Percentiles rank a stretch among this genome's conserved stretches.
Conservation (phyloP, 2,113 vertebrate genomes). For the Laticauda laticaudata region DNA sequence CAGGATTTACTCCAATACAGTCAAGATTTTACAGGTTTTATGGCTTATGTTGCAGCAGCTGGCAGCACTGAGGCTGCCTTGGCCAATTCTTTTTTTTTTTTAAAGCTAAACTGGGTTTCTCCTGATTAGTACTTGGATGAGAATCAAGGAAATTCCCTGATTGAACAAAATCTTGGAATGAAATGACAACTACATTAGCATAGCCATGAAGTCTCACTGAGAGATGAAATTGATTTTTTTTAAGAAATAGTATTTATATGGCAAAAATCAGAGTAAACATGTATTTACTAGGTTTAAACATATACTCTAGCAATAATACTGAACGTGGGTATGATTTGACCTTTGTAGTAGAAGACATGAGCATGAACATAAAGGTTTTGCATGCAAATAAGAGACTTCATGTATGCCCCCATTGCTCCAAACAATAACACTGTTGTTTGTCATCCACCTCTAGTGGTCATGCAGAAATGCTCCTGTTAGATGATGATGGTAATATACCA, state of each 20-base stretch:
- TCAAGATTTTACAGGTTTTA: not conserved
- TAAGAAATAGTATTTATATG: not conserved
- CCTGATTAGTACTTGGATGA: not conserved
- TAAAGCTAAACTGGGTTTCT: not conserved
- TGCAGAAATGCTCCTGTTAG: not conserved
- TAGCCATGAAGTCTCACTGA: not conserved
- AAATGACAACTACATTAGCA: not conserved
- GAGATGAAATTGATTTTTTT: not conserved
- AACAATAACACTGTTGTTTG: not conserved
- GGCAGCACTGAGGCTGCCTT: not conserved
- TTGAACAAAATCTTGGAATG: not conserved
- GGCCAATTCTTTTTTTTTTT: not conserved
- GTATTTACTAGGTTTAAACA: not conserved
- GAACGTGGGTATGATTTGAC: not conserved
- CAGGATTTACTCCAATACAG: not conserved
- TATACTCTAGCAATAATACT: not conserved
- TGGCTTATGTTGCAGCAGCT: not conserved
- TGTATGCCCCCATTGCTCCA: not conserved
- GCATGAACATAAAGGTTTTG: not conserved
- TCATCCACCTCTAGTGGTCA: not conserved
- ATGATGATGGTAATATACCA: not conserved
- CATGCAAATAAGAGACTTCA: not conserved
- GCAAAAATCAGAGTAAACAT: not conserved
- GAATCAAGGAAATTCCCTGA: not conserved
- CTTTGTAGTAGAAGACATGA: constrained; percentile 11